Conservation (phyloP, 2,113 vertebrate genomes). For the Tupaia tana region DNA sequence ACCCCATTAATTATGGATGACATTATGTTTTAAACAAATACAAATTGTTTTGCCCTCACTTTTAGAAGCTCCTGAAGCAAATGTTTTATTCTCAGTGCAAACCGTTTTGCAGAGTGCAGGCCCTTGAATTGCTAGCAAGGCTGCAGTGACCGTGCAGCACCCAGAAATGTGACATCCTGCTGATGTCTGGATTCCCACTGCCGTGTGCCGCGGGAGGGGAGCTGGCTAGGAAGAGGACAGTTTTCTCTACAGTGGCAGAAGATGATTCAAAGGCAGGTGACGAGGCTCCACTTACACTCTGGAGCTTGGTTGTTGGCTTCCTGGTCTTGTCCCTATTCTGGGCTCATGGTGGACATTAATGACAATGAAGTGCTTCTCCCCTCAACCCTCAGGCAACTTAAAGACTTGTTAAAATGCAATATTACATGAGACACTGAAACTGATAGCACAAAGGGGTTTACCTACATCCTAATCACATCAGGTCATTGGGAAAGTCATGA, state of each 20-base stretch:
- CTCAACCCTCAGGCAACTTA: background rate
- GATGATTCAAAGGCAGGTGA: background rate
- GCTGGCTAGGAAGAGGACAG: background rate
- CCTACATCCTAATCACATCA: too few species aligned
- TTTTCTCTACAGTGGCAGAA: background rate
- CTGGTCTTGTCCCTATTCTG: background rate
- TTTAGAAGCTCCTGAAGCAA: conserved; percentile 34
- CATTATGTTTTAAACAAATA: conserved; percentile 27
- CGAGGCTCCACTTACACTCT: too few species aligned
- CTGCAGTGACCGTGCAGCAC: too few species aligned
- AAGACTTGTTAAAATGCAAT: background rate
- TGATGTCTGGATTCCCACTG: background rate
- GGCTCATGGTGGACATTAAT: background rate
- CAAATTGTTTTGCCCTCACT: conserved; percentile 31
- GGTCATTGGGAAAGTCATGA: too few species aligned
- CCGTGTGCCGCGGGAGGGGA: background rate
- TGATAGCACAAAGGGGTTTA: background rate
- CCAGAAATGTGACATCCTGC: background rate
- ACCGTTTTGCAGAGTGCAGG: background rate
- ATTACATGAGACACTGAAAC: background rate
- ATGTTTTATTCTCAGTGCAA: conserved; percentile 14
- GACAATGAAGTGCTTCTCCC: background rate
- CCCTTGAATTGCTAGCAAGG: background rate
- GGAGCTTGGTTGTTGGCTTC: background rate
- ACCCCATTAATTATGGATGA: conserved; percentile 18